These are phyloP conservation scores for Cheirogaleus medius DNA, from an alignment of 2,113 vertebrate genomes.

Conservation along the genomic window DNA sequence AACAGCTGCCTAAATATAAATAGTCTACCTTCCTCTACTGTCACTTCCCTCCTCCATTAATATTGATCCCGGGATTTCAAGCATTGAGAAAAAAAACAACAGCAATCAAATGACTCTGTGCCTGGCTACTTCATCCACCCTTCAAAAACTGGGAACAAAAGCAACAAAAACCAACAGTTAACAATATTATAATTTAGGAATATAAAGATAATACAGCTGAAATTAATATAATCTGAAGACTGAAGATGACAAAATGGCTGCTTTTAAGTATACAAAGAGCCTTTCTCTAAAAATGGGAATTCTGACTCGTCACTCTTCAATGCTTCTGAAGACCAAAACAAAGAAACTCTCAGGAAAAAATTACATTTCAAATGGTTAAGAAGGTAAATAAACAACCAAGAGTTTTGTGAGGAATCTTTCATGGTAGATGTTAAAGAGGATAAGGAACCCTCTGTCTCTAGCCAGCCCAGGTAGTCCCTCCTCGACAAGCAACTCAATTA, in stretches of 20 bases:
- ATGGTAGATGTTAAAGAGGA: not conserved
- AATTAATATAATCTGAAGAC: not conserved
- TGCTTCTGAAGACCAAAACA: not conserved
- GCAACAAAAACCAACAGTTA: not conserved
- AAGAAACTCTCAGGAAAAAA: constrained; percentile 24
- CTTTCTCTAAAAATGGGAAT: not conserved
- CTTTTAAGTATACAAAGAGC: not conserved
- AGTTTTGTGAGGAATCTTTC: constrained; percentile 29
- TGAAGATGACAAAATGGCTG: not conserved
- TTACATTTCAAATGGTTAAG: constrained; percentile 42
- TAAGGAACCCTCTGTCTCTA: not conserved
- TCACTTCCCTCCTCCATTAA: not conserved
- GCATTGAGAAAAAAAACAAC: not conserved
- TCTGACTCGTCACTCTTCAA: not conserved
- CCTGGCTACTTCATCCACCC: not conserved
- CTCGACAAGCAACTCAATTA: not conserved
- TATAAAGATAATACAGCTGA: not conserved
- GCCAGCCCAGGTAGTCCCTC: not conserved
- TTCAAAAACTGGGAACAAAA: not conserved
- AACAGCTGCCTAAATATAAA: not conserved
- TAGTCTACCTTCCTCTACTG: not conserved
- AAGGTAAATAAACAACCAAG: constrained; percentile 28
- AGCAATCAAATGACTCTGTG: not conserved
- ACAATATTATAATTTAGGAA: not conserved
- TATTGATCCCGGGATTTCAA: not conserved